Evolutionary conservation across 2,888 invertebrate species (phyloP).

Genomic region (Ornithoptera alexandrae): DNA sequence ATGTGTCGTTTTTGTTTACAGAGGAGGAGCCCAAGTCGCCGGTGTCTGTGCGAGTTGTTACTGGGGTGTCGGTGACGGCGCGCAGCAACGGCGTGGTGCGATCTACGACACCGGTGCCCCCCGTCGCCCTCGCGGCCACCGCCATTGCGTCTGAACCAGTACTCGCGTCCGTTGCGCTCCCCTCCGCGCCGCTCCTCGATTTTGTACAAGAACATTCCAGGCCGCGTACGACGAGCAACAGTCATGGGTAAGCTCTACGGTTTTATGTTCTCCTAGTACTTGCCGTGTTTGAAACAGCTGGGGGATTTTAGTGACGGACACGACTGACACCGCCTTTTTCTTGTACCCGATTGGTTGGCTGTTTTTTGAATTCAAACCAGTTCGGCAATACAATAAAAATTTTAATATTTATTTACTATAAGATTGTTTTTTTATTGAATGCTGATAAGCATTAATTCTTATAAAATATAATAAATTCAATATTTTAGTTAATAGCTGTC

Average conservation of each 20-base stretch:
- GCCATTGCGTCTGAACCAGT: slow-evolving; percentile 43
- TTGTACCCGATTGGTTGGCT: neutral
- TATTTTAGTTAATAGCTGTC: too few relatives aligned
- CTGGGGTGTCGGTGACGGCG: slow-evolving; percentile 60
- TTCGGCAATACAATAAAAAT: too few relatives aligned
- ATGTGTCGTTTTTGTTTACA: slow-evolving; percentile 58
- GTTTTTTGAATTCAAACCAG: neutral
- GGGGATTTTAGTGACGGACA: slow-evolving; percentile 40
- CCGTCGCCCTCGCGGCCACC: slow-evolving; percentile 38
- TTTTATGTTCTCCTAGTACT: slow-evolving; percentile 61
- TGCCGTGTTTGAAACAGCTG: slow-evolving; percentile 68
- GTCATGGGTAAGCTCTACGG: slow-evolving; percentile 62
- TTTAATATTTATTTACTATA: neutral
- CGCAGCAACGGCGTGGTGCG: slow-evolving; percentile 64
- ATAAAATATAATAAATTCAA: neutral
- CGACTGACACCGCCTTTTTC: neutral
- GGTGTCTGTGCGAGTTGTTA: slow-evolving; percentile 66
- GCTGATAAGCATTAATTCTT: neutral
- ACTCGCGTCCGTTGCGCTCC: slow-evolving; percentile 44
- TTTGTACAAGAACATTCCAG: slow-evolving; percentile 79
- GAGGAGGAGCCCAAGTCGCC: slow-evolving; percentile 76
- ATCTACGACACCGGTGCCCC: slow-evolving; percentile 44
- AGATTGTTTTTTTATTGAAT: neutral
- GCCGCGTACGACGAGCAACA: slow-evolving; percentile 69
- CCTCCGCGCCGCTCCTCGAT: slow-evolving; percentile 61